These are phyloP conservation scores for Phyllotis vaccarum DNA, from an alignment of 2,797 vertebrate genomes.

Conservation along the genomic window DNA sequence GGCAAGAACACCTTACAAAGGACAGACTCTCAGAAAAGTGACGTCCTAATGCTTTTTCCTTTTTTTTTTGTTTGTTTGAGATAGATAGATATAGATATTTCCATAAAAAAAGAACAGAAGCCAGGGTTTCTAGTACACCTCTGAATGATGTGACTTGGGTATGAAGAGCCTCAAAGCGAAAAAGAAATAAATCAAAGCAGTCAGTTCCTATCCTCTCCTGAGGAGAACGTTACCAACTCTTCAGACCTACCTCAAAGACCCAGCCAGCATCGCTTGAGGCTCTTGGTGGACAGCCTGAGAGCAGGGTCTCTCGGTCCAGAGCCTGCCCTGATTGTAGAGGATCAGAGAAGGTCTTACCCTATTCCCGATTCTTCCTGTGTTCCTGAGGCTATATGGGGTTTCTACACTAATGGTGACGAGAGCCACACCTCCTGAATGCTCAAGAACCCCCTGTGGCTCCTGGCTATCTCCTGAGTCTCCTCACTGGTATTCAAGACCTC, in stretches of 20 bases:
- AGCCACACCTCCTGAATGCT: background rate
- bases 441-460: background rate
- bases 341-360: background rate
- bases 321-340: background rate
- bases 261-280: background rate
- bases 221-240: fast-evolving
- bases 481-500: background rate
- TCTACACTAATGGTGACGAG: background rate
- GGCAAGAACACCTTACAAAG: background rate
- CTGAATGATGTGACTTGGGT: background rate
- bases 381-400: background rate
- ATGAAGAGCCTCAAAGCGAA: background rate
- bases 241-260: background rate
- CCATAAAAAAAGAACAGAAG: background rate
- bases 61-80: too few species aligned
- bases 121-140: background rate
- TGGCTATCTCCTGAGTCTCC: background rate
- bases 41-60: background rate
- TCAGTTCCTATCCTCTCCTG: background rate
- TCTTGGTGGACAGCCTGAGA: background rate
- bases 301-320: background rate
- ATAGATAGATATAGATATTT: background rate
- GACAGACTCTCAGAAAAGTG: background rate
- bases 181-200: background rate
- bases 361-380: background rate